Percentiles rank a stretch among this genome's conserved stretches.
phyloP scores from a whole-genome alignment of 2,797 vertebrate species.

The Ctenosaura bakeri region DNA sequence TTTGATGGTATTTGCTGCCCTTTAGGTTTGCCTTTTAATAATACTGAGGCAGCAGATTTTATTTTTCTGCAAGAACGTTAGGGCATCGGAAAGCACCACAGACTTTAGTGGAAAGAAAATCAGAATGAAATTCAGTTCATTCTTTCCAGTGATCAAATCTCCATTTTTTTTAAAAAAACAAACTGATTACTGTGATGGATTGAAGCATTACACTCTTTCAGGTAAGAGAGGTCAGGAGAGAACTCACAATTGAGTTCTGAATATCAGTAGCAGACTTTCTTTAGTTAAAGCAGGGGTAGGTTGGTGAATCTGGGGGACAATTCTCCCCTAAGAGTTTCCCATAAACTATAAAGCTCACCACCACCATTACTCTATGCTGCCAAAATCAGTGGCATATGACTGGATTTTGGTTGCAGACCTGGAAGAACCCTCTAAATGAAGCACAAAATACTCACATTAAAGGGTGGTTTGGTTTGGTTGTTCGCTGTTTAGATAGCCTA shows the following conservation, averaged over 20 bases:
- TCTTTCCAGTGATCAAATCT: not conserved
- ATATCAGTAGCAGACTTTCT: not conserved
- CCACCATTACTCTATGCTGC: not conserved
- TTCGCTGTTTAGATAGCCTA: too few species aligned
- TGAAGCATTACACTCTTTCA: not conserved
- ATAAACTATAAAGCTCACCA: too few species aligned
- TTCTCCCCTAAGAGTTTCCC: too few species aligned
- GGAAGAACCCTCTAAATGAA: too few species aligned
- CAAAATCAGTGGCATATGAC: not conserved
- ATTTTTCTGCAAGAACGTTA: not conserved
- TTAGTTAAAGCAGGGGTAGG: not conserved
- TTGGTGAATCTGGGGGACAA: too few species aligned
- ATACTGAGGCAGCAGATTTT: conserved; percentile 31
- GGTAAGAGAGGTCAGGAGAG: not conserved
- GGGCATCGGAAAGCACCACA: conserved; percentile 21
- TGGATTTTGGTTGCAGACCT: too few species aligned
- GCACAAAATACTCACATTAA: too few species aligned
- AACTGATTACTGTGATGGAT: not conserved
- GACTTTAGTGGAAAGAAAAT: not conserved
- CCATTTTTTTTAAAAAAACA: not conserved
- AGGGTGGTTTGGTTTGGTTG: too few species aligned
- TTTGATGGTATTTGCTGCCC: conserved; percentile 52
- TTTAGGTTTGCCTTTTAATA: conserved; percentile 58
- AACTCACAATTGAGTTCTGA: not conserved
- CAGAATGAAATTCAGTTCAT: not conserved